These are phyloP conservation scores for Drosophila melanogaster DNA, from an alignment of 1,140 invertebrate species.

Conservation along the genomic window Release_6_plus_ISO1_MT NT_033777.3:25368001-25368500, in stretches of 20 bases:
- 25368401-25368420: slow-evolving; percentile 33
- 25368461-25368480: slow-evolving; percentile 15
- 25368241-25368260: slow-evolving; percentile 43
- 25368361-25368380: slow-evolving; percentile 21
- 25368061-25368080: slow-evolving; percentile 81
- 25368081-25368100: slow-evolving; percentile 52
- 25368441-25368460: slow-evolving; percentile 22
- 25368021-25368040: slow-evolving; percentile 30
- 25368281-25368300: neutral
- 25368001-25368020: slow-evolving; percentile 44
- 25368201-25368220: slow-evolving; percentile 44
- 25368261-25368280: slow-evolving; percentile 6
- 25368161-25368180: slow-evolving; percentile 44
- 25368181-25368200: slow-evolving; percentile 8
- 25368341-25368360: slow-evolving; percentile 25
- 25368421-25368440: slow-evolving; percentile 14
- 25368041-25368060: slow-evolving; percentile 75
- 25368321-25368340: slow-evolving; percentile 14
- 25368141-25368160: slow-evolving; percentile 78
- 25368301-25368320: slow-evolving; percentile 7
- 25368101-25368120: slow-evolving; percentile 20
- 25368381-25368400: slow-evolving; percentile 25
- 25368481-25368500: slow-evolving; percentile 29
- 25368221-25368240: slow-evolving; percentile 50
- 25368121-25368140: slow-evolving; percentile 38